These are phyloP conservation scores for Hyaena hyaena DNA, from an alignment of 2,113 vertebrate genomes.

Conservation along the genomic window DNA sequence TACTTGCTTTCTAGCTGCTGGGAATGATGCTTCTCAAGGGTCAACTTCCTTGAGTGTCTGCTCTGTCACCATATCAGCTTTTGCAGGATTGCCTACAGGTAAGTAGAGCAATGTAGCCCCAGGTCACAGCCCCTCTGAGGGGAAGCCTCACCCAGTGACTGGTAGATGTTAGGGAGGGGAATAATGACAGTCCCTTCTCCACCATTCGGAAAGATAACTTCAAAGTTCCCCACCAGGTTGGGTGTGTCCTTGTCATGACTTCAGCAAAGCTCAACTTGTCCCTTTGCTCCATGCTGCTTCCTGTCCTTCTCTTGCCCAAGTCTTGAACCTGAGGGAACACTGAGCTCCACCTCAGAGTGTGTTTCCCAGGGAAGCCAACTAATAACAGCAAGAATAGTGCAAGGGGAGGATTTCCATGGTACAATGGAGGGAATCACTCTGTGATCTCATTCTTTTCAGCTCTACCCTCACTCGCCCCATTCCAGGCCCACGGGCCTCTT, in stretches of 20 bases:
- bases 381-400: neutral
- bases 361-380: neutral
- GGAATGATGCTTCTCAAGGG: too few species aligned
- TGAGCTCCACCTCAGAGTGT: neutral
- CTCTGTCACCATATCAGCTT: neutral
- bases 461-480: neutral
- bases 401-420: neutral
- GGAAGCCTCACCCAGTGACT: neutral
- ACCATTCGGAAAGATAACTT: neutral
- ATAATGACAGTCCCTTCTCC: neutral
- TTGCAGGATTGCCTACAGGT: neutral
- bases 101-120: neutral
- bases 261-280: neutral
- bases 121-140: neutral
- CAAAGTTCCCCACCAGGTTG: neutral
- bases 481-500: neutral
- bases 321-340: neutral
- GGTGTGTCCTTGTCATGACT: neutral
- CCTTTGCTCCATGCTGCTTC: neutral
- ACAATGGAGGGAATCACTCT: neutral
- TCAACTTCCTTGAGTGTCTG: too few species aligned
- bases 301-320: neutral
- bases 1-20: neutral
- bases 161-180: neutral
- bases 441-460: neutral